Percentiles rank a stretch among this genome's conserved stretches.
These are phyloP conservation scores for Sarcophaga subvicina DNA, from an alignment of 2,888 invertebrate genomes.

Conservation along the genomic window DNA sequence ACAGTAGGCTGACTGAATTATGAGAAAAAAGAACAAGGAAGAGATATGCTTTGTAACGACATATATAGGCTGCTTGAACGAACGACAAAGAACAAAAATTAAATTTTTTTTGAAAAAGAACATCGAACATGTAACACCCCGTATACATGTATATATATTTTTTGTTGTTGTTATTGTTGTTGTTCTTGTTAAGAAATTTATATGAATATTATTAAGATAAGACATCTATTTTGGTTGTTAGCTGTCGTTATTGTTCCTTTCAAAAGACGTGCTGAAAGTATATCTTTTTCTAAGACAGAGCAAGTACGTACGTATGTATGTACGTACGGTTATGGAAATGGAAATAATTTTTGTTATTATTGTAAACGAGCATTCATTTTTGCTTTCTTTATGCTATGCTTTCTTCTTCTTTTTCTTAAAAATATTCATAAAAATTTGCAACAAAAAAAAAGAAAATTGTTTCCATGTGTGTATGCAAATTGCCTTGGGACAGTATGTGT, in stretches of 20 bases:
- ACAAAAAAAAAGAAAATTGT: too few relatives aligned
- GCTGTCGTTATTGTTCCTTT: conserved; percentile 10
- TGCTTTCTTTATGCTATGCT: too few relatives aligned
- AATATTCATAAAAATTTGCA: conserved; percentile 61
- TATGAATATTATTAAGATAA: conserved; percentile 68
- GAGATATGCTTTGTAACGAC: too few relatives aligned
- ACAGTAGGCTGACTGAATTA: too few relatives aligned
- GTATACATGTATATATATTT: background rate
- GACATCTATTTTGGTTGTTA: conserved; percentile 49
- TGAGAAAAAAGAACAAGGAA: too few relatives aligned
- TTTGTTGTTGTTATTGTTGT: background rate
- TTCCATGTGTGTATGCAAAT: conserved; percentile 63
- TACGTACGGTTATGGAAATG: background rate
- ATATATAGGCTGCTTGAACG: too few relatives aligned
- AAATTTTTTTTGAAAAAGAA: too few relatives aligned
- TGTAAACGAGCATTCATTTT: too few relatives aligned
- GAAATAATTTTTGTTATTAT: too few relatives aligned
- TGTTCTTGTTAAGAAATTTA: conserved; percentile 45
- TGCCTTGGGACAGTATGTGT: conserved; percentile 28
- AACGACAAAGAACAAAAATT: too few relatives aligned
- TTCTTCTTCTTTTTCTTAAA: background rate
- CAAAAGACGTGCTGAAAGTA: conserved; percentile 66
- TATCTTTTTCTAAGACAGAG: conserved; percentile 38
- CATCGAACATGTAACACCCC: too few relatives aligned
- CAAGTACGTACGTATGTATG: background rate